A percentile compares a stretch with the other conserved stretches of the same genome.
These are phyloP conservation scores for Microcaecilia unicolor DNA, from an alignment of 2,797 vertebrate species.

Conservation along the genomic window DNA sequence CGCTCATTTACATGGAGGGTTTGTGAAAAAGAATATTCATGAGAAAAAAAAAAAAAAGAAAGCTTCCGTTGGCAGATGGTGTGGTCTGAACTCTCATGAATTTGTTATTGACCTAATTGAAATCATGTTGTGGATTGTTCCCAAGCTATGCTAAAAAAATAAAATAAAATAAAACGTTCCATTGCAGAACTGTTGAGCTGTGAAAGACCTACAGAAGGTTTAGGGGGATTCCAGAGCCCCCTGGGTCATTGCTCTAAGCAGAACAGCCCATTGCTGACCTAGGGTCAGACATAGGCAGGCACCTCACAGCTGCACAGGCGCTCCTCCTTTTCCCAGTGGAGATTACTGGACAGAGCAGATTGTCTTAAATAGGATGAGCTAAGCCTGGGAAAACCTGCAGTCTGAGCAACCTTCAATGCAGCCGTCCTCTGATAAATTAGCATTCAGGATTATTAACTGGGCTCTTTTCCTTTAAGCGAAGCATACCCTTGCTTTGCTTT, in stretches of 20 bases:
- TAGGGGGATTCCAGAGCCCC: conserved; percentile 25
- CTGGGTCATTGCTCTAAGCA: conserved; percentile 8
- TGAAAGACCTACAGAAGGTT: conserved; percentile 21
- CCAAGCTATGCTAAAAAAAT: neutral
- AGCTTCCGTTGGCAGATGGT: conserved; percentile 35
- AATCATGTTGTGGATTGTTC: conserved; percentile 33
- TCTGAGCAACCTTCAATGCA: no score
- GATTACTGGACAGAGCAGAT: neutral
- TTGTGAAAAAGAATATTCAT: conserved; percentile 17
- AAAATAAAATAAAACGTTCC: neutral
- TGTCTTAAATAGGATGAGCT: neutral
- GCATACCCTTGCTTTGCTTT: no score
- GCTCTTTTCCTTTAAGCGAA: no score
- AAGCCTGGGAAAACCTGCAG: conserved; percentile 22
- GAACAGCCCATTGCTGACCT: conserved; percentile 4
- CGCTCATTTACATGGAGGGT: conserved; percentile 12
- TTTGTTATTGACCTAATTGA: conserved; percentile 40
- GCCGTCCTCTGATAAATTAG: no score
- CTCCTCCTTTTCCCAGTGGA: conserved; percentile 15
- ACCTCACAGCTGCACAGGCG: conserved; percentile 16
- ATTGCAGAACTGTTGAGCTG: conserved; percentile 10
- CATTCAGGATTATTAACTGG: no score
- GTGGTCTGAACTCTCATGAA: conserved; percentile 23
- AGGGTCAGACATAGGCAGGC: conserved; percentile 15
- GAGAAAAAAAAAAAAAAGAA: conserved; percentile 7